A percentile compares a stretch with the other conserved stretches of the same genome.
phyloP scores from a whole-genome alignment of 1,140 invertebrate genomes.

The Microplitis demolitor region DNA sequence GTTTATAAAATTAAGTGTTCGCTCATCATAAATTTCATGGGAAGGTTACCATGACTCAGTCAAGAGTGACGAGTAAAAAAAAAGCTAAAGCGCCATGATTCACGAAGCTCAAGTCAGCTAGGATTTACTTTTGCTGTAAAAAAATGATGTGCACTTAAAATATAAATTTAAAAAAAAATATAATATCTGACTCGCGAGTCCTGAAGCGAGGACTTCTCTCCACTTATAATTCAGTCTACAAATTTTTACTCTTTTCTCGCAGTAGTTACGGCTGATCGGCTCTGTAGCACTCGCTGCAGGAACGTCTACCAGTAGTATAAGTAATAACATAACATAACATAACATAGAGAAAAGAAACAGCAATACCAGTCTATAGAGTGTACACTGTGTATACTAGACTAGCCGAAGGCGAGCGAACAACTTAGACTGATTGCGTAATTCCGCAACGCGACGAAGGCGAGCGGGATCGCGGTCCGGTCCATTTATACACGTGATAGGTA shows the following conservation, averaged over 20 bases:
- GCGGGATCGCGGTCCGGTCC: conserved; percentile 55
- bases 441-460: conserved; percentile 55
- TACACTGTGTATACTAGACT: background rate
- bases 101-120: too few species aligned
- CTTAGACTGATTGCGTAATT: conserved; percentile 54
- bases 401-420: conserved; percentile 10
- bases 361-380: background rate
- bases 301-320: background rate
- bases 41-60: too few species aligned
- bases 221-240: too few species aligned
- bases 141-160: too few species aligned
- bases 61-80: too few species aligned
- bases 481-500: conserved; percentile 48
- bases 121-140: too few species aligned
- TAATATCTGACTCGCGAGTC: background rate
- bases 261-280: conserved; percentile 41
- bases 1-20: too few species aligned
- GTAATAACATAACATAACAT: too few species aligned
- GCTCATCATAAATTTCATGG: too few species aligned
- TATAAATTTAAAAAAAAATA: background rate
- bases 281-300: conserved; percentile 39
- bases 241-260: conserved; percentile 31
- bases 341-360: background rate
- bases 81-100: too few species aligned
- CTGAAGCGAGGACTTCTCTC: conserved; percentile 21